Base-by-base conservation (phyloP, 2,113 vertebrate species). In the Nyctibius bracteatus region DNA sequence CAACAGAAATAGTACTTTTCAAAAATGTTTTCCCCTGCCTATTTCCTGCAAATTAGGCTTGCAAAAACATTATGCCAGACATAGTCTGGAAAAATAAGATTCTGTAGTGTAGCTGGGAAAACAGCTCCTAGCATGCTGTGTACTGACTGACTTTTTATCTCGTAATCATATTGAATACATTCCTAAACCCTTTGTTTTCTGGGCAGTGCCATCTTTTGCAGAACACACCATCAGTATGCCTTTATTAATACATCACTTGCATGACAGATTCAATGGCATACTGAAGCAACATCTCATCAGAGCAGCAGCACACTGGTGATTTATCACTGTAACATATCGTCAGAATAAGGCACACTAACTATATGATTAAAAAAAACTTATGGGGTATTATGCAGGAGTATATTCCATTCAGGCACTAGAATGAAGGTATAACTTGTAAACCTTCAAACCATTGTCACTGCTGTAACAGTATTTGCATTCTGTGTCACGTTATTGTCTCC, bases 281-380 rank as follows among this genome's bases (percentile, higher is more conserved):
- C 90, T 91, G 95, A 93, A 97, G 92, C 79, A 97, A 95, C 95
- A 97, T 92, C 94, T 97, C 96, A 94, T 96, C 93, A 81, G 89
- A 96, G 75, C 65, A 78, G 58, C 59, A 27, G 83, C 52, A 92
- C 63, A 25, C 77, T 49, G 61, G 83, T 93, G 96, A 95, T 97
- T 98, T 97, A 98, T 97, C 28, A 28, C 17, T 27, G 73, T 73
- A 97, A 86, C 92, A 46, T 31, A 82, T 92, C 80, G 92, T 93
- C 85, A 61, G 73, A 97, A 91, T 47, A 81, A 97, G 79, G 47
- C 35, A 77, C 52, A 74, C 17, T 83, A 77, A 81, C 96, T 93
- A 58, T 86, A 97, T 52, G 82, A 94, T 95, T 96, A 46, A 83
- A 87, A 86, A 80, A 73, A 90, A 21, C 4, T 24, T 84, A 31